These are phyloP conservation scores for Allacma fusca DNA, from an alignment of 2,888 invertebrate genomes.

Conservation along the genomic window DNA sequence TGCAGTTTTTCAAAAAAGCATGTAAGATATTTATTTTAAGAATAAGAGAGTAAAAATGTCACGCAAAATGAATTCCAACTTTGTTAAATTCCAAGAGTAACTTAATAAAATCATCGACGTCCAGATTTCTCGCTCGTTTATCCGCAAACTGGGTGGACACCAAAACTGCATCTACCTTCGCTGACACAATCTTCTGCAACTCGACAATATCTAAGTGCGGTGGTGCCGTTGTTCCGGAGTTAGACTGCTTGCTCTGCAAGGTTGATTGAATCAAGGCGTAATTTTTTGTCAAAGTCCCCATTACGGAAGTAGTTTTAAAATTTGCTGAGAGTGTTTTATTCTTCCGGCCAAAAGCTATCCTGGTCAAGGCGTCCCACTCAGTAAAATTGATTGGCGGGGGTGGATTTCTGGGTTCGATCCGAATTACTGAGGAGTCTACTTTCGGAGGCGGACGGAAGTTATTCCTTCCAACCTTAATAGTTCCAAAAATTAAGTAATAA, in stretches of 20 bases:
- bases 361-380: conserved; percentile 98
- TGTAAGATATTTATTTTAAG: not conserved
- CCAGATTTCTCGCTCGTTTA: conserved; percentile 90
- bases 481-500: conserved; percentile 9
- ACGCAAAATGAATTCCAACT: conserved; percentile 92
- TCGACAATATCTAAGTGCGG: conserved; percentile 27
- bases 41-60: conserved; percentile 47
- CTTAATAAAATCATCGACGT: conserved; percentile 93
- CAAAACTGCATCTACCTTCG: conserved; percentile 79
- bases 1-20: too few species aligned
- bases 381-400: conserved; percentile 94
- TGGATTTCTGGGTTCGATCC: conserved; percentile 96
- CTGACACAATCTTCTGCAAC: conserved; percentile 69
- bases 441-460: conserved; percentile 99
- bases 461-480: conserved; percentile 85
- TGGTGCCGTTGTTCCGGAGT: not conserved
- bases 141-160: conserved; percentile 73
- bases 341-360: conserved; percentile 94
- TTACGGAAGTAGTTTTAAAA: conserved; percentile 85
- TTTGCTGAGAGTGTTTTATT: conserved; percentile 93
- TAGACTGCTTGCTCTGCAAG: not conserved
- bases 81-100: conserved; percentile 74
- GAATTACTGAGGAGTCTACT: conserved; percentile 97
- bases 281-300: conserved; percentile 88
- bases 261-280: conserved; percentile 46